phyloP scores from a whole-genome alignment of 2,888 invertebrate genomes.

The Cephus sareptanus region DNA sequence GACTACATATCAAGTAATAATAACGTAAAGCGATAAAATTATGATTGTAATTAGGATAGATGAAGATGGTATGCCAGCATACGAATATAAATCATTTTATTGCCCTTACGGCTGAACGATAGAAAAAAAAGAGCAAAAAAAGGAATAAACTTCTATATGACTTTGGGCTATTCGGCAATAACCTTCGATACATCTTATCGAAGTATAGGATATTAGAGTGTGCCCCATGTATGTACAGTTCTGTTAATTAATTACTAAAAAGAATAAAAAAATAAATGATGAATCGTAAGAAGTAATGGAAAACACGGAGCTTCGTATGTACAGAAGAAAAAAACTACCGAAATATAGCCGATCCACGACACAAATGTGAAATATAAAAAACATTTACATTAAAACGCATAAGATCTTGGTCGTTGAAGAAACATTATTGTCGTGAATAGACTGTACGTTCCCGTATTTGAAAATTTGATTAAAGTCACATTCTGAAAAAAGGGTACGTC shows the following conservation, averaged over 20 bases:
- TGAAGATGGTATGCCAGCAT: conserved; percentile 1
- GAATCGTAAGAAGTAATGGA: not conserved
- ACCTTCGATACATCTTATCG: conserved; percentile 19
- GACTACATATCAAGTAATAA: not conserved
- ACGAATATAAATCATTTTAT: conserved; percentile 36
- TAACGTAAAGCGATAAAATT: not conserved
- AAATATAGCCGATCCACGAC: not conserved
- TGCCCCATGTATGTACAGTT: conserved; percentile 28
- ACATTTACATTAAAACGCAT: not conserved
- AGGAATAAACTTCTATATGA: conserved; percentile 24
- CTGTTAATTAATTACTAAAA: conserved; percentile 17
- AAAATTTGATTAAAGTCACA: not conserved
- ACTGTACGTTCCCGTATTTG: not conserved
- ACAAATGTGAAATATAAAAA: not conserved
- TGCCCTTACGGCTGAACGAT: conserved; percentile 17
- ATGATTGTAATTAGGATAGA: not conserved
- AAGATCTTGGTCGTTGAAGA: not conserved
- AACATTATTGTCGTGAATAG: not conserved
- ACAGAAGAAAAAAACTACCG: not conserved
- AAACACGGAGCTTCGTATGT: not conserved
- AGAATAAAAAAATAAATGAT: not conserved
- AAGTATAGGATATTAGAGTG: conserved; percentile 6
- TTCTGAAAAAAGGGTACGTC: not conserved
- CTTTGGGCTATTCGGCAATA: conserved; percentile 37
- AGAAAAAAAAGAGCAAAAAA: conserved; percentile 12